These are phyloP conservation scores for Coregonus suidteri DNA, from an alignment of 2,797 vertebrate species.

Conservation along the genomic window DNA sequence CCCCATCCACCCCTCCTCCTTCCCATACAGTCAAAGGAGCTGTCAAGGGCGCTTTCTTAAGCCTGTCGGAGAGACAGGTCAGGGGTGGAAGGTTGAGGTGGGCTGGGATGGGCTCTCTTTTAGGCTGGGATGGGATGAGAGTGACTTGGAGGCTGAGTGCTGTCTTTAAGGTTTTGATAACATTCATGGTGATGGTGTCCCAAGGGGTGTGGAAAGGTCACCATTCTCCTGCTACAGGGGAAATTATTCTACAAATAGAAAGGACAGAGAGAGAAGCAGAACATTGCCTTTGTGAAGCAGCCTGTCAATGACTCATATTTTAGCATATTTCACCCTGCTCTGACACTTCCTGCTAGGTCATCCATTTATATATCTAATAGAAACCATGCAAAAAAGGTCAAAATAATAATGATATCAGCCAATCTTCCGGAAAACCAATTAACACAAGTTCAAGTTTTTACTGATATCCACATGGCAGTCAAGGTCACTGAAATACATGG, in stretches of 20 bases:
- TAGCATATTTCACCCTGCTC: conserved; percentile 18
- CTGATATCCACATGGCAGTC: background rate
- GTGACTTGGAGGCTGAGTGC: conserved; percentile 56
- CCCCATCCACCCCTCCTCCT: conserved; percentile 14
- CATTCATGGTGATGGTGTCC: conserved; percentile 80
- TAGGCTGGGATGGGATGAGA: conserved; percentile 47
- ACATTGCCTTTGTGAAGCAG: conserved; percentile 38
- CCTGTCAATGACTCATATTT: conserved; percentile 25
- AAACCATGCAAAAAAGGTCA: background rate
- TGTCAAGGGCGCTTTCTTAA: conserved; percentile 76
- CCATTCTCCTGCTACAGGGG: conserved; percentile 66
- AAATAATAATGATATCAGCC: conserved; percentile 28
- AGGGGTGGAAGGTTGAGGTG: conserved; percentile 66
- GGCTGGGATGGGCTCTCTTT: conserved; percentile 59
- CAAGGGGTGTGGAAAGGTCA: conserved; percentile 82
- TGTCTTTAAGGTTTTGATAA: conserved; percentile 62
- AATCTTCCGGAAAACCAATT: conserved; percentile 8
- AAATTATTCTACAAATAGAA: conserved; percentile 74
- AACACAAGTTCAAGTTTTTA: conserved; percentile 25
- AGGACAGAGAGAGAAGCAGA: conserved; percentile 64
- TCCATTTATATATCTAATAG: background rate
- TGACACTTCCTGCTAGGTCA: conserved; percentile 1
- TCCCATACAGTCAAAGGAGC: conserved; percentile 71
- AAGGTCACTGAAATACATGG: conserved; percentile 18
- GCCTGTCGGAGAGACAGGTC: conserved; percentile 63